Percentiles rank a stretch among this genome's conserved stretches.
These are phyloP conservation scores for Neodiprion virginianus DNA, from an alignment of 1,140 invertebrate genomes.

Conservation along the genomic window DNA sequence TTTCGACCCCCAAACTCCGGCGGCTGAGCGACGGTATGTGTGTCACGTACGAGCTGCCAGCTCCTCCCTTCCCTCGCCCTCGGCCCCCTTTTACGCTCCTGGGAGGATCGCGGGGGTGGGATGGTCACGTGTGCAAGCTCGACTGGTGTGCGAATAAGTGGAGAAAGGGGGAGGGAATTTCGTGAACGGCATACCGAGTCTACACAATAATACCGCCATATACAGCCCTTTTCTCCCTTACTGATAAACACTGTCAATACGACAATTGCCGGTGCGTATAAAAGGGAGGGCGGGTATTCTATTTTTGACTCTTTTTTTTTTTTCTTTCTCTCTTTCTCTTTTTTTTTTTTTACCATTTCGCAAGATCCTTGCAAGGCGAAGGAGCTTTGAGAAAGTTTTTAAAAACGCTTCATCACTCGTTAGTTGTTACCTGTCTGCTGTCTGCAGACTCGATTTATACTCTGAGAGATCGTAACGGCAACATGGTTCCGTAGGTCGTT, in stretches of 20 bases:
- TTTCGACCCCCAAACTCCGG: not conserved
- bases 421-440: no score
- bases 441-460: no score
- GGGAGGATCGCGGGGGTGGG: slow-evolving; percentile 8
- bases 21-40: slow-evolving; percentile 1
- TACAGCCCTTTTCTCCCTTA: not conserved
- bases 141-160: slow-evolving; percentile 15
- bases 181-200: not conserved
- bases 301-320: slow-evolving; percentile 1
- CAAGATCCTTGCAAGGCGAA: not conserved
- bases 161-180: not conserved
- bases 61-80: not conserved
- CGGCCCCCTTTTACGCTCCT: not conserved
- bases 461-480: no score
- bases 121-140: not conserved
- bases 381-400: no score
- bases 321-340: not conserved
- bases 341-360: not conserved
- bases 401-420: no score
- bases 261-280: not conserved
- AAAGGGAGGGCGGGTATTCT: not conserved
- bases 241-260: not conserved
- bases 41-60: slow-evolving; percentile 1
- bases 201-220: not conserved
- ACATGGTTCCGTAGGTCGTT: no score